Evolutionary conservation across 2,888 invertebrate species (phyloP).

Genomic region (Chrysomela aeneicollis): DNA sequence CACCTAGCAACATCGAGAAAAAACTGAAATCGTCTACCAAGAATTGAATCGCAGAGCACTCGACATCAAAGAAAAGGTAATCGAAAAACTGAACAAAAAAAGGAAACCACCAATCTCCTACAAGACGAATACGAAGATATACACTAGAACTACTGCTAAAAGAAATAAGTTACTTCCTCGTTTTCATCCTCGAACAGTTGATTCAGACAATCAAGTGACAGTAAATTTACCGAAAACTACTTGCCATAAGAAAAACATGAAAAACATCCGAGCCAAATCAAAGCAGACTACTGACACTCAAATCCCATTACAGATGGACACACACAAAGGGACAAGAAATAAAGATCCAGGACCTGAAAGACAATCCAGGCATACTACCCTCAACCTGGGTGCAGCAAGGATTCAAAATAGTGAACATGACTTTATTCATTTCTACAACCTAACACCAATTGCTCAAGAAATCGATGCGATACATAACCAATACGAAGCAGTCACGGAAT

Average conservation of each 20-base stretch:
- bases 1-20: slow-evolving; percentile 19
- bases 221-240: not conserved
- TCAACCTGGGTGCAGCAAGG: no score
- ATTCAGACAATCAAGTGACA: not conserved
- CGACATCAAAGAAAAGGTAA: not conserved
- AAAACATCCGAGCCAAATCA: not conserved
- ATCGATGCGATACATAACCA: no score
- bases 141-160: not conserved
- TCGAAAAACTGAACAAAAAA: not conserved
- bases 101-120: not conserved
- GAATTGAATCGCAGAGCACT: not conserved
- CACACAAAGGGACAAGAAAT: no score
- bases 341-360: no score
- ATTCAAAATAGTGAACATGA: no score
- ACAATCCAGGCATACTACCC: no score
- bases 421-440: no score
- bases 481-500: no score
- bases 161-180: not conserved
- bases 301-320: no score
- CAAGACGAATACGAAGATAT: not conserved
- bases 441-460: no score
- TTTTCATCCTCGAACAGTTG: not conserved
- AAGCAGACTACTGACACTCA: not conserved
- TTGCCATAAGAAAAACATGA: not conserved
- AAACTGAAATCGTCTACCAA: not conserved